Conservation (phyloP, 2,888 invertebrate genomes). For the Hypolimnas misippus region DNA sequence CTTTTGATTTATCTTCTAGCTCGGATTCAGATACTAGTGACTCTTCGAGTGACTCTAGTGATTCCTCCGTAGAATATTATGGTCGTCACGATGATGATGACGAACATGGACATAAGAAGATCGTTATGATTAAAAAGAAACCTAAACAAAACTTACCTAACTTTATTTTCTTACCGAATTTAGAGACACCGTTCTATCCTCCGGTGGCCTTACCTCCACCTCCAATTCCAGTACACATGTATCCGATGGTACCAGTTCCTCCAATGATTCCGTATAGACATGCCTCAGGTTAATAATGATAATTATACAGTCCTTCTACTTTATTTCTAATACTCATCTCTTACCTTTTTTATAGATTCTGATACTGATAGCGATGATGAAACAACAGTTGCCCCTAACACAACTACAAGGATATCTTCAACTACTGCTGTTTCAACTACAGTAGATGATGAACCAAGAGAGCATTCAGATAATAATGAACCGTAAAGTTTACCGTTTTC, state of each 20-base stretch:
- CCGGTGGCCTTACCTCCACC: slow-evolving; percentile 71
- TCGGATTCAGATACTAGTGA: slow-evolving; percentile 47
- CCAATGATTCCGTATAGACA: slow-evolving; percentile 54
- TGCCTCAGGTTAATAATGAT: slow-evolving; percentile 49
- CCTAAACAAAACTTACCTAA: slow-evolving; percentile 69
- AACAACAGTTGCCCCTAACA: slow-evolving; percentile 5
- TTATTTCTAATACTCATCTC: not conserved
- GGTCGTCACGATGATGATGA: slow-evolving; percentile 41
- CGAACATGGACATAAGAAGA: slow-evolving; percentile 68
- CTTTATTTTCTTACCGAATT: slow-evolving; percentile 72
- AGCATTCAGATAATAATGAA: not conserved
- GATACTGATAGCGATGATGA: slow-evolving; percentile 1
- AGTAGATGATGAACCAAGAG: not conserved
- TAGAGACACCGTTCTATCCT: slow-evolving; percentile 71
- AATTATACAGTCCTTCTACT: not conserved
- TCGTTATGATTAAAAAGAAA: slow-evolving; percentile 68
- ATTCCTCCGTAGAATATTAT: slow-evolving; percentile 39
- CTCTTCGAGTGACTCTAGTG: slow-evolving; percentile 43
- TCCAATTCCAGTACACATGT: slow-evolving; percentile 65
- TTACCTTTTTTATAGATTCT: slow-evolving; percentile 9
- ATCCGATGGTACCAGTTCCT: slow-evolving; percentile 71
- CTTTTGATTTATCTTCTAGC: slow-evolving; percentile 60
- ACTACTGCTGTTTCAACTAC: not conserved
- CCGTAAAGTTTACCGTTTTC: too few relatives aligned
- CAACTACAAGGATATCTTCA: slow-evolving; percentile 14